These are phyloP conservation scores for Pteropus alecto DNA, from an alignment of 2,113 vertebrate genomes.

Conservation along the genomic window DNA sequence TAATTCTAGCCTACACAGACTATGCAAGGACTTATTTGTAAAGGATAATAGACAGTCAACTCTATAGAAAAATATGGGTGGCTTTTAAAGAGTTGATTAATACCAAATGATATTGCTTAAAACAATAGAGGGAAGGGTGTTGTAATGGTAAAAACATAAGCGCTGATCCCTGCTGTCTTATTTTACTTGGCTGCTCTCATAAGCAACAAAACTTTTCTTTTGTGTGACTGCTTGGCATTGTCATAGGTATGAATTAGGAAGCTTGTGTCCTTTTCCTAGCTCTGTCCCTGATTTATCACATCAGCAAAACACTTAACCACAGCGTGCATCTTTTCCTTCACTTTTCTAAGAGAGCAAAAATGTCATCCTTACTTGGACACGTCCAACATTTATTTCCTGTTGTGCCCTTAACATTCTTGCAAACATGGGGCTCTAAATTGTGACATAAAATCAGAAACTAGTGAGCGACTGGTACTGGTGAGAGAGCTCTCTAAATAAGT, in stretches of 20 bases:
- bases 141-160: conserved; percentile 1
- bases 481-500: neutral
- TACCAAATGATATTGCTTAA: conserved; percentile 30
- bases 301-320: neutral
- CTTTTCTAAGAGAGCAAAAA: neutral
- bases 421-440: neutral
- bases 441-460: neutral
- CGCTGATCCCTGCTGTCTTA: neutral
- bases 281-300: neutral
- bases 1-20: neutral
- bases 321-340: neutral
- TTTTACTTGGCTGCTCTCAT: conserved; percentile 56
- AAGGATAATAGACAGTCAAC: conserved; percentile 35
- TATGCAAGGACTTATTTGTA: neutral
- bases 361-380: neutral
- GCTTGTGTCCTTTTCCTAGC: neutral
- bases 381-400: neutral
- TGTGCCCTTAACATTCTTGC: neutral
- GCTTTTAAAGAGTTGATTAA: conserved; percentile 52
- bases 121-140: conserved; percentile 70
- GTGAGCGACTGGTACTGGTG: neutral
- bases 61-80: conserved; percentile 19
- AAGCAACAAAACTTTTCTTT: conserved; percentile 29
- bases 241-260: conserved; percentile 34
- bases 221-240: conserved; percentile 19